phyloP scores from a whole-genome alignment of 35 echinoderm and acorn worm species.

The Lytechinus variegatus region DNA sequence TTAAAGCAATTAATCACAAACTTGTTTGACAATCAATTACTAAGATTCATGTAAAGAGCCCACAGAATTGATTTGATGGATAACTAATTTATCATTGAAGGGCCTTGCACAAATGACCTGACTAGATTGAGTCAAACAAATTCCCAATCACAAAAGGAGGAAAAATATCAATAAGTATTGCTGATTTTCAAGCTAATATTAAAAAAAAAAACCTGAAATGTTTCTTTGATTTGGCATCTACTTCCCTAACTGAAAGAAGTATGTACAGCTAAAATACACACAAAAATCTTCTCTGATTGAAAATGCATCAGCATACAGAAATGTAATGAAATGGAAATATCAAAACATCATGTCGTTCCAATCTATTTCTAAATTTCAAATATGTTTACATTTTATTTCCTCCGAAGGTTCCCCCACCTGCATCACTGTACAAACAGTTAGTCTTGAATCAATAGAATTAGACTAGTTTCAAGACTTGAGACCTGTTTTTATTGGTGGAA shows the following conservation, averaged over 20 bases:
- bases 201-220: neutral
- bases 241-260: neutral
- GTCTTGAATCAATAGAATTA: neutral
- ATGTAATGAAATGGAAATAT: slow-evolving; percentile 13
- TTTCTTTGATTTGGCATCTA: neutral
- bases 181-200: neutral
- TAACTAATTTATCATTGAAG: too few relatives aligned
- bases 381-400: slow-evolving; percentile 14
- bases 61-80: too few relatives aligned
- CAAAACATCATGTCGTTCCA: neutral
- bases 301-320: neutral
- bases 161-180: too few relatives aligned
- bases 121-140: too few relatives aligned
- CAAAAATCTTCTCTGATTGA: neutral
- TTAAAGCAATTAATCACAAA: too few relatives aligned
- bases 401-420: neutral
- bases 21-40: too few relatives aligned
- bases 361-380: neutral
- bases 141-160: too few relatives aligned
- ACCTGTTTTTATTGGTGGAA: neutral
- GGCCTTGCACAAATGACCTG: too few relatives aligned
- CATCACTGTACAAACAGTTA: neutral
- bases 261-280: neutral
- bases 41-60: too few relatives aligned
- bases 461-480: neutral